Percentiles rank a stretch among this genome's conserved stretches.
phyloP scores from a whole-genome alignment of 2,113 vertebrate species.

The Vulpes vulpes region DNA sequence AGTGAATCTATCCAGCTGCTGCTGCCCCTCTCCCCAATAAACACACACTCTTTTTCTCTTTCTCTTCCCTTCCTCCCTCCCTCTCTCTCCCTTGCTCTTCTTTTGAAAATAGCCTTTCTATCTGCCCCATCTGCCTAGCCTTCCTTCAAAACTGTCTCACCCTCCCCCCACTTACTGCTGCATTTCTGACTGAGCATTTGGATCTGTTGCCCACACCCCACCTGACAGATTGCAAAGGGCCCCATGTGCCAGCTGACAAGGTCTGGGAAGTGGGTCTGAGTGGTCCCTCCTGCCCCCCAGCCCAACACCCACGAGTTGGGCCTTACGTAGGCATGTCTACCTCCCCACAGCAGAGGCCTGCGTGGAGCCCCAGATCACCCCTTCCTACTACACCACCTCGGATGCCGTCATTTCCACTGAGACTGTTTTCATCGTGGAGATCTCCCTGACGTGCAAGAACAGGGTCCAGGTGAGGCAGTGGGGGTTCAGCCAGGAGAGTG shows the following conservation, averaged over 20 bases:
- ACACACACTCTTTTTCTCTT: not conserved
- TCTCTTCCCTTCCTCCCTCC: not conserved
- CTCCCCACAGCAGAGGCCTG: conserved; percentile 91
- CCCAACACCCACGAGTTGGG: not conserved
- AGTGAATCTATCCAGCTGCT: not conserved
- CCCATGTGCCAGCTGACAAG: not conserved
- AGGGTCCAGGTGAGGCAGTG: conserved; percentile 91
- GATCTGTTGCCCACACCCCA: not conserved
- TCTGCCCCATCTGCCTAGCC: not conserved
- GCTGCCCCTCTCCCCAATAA: not conserved
- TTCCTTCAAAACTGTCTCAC: not conserved
- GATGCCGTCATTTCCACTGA: conserved; percentile 96
- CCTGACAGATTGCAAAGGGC: not conserved
- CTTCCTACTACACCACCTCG: conserved; percentile 95
- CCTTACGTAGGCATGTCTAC: not conserved
- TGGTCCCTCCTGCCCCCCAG: not conserved
- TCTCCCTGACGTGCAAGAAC: conserved; percentile 93
- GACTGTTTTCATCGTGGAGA: conserved; percentile 96
- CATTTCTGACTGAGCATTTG: not conserved
- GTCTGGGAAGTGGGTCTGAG: not conserved
- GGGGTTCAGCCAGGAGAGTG: not conserved
- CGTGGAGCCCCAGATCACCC: conserved; percentile 92
- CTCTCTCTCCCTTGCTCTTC: not conserved
- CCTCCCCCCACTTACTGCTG: not conserved
- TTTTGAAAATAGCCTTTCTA: no score